Base-by-base conservation (phyloP, 1,140 invertebrate genomes). In the Hylaeus anthracinus region DNA sequence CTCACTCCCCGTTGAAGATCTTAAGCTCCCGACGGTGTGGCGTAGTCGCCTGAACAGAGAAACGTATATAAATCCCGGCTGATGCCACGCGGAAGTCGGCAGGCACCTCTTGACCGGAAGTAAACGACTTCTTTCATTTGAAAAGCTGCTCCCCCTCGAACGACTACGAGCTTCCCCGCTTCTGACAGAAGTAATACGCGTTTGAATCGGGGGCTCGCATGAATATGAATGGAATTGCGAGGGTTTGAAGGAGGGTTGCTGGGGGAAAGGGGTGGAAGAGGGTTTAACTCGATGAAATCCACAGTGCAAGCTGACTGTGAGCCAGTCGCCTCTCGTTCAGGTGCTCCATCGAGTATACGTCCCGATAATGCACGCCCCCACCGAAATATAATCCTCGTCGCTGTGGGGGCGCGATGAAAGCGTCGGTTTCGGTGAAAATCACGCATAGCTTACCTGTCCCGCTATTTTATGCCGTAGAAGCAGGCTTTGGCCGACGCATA, bases 351-450 rank as follows among this genome's bases (percentile, higher is more conserved):
- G 84, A 83, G 74, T 82, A 89, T 81, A 73, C 51, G 78, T 87
- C 58, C 78, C 87, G 87, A 88, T 90, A 87, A 89, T 89, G 78
- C 81, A 84, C 85, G 83, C 78, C 71, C 84, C 45, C 26, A 26
- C 26, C 82, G 88, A 79, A 90, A 88, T 85, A 86, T 89, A 90
- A 91, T 91, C 85, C 87, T 65, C 70, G 83, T 78, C 86, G 84
- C 76, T 81, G 61, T 77, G 58, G 58, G 55, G 64, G 81, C 64
- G 60, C 73, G 80, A 79, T 83, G 71, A 78, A 76, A 82, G 76
- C 75, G 76, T 83, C 79, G 72, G 67, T 88, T 81, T 84, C 79
- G 76, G 69, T 64, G 85, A 81, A 86, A 87, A 87, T 87, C 81
- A 70, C 82, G 79, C 81, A 78, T 78, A 73, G 81, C 72, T 79